Percentiles rank a stretch among this genome's conserved stretches.
These are phyloP conservation scores for Bradypodion pumilum DNA, from an alignment of 2,797 vertebrate species.

Conservation along the genomic window DNA sequence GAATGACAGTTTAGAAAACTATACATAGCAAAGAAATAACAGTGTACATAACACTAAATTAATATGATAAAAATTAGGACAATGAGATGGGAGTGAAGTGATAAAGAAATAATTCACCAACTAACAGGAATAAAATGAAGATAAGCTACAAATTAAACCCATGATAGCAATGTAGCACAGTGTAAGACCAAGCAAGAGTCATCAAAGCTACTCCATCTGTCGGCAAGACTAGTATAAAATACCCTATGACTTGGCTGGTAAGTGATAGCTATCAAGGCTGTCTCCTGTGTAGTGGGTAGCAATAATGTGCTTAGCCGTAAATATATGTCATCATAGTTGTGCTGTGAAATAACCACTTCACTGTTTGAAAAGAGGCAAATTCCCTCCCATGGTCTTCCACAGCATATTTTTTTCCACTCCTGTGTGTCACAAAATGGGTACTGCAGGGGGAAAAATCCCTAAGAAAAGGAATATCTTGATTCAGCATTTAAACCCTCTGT, in stretches of 20 bases:
- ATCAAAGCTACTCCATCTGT: background rate
- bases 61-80: background rate
- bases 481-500: slow-evolving; percentile 3
- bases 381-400: background rate
- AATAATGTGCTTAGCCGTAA: background rate
- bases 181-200: background rate
- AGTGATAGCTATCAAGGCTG: background rate
- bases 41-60: background rate
- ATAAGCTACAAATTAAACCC: background rate
- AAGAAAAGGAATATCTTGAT: slow-evolving; percentile 11
- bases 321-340: background rate
- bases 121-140: background rate
- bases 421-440: background rate
- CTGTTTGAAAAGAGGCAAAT: background rate
- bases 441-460: background rate
- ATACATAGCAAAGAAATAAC: background rate
- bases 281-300: background rate
- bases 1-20: background rate
- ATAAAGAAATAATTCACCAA: background rate
- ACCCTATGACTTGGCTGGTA: background rate
- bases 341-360: background rate
- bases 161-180: background rate
- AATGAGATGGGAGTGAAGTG: background rate
- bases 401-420: background rate
- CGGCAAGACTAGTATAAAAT: background rate